Base-by-base conservation (phyloP, 2,797 vertebrate genomes). In the Galago senegalensis region DNA sequence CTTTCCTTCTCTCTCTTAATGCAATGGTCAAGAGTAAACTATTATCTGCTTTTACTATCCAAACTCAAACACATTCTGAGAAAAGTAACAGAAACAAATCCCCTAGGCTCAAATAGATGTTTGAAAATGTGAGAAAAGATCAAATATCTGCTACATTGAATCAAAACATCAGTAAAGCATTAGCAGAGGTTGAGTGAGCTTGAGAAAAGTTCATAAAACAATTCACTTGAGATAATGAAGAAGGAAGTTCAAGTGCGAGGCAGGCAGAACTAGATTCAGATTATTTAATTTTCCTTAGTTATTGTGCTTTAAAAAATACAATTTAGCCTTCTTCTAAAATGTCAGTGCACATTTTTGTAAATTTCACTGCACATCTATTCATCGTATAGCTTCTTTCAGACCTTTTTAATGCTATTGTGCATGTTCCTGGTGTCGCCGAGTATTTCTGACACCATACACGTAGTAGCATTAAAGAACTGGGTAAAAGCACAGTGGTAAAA, bases 311-410 rank as follows among this genome's bases (percentile, higher is more conserved):
- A 93, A 94, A 96, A 96, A 82, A 75, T 88, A 25, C 37, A 86
- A 79, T 90, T 89, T 94, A 79, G 43, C 65, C 67, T 96, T 85
- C 69, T 95, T 7, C 31, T 94, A 93, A 98, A 97, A 97, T 97
- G 97, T 95, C 97, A 97, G 79, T 95, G 91, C 87, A 97, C 94
- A 96, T 76, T 96, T 96, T 91, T 84, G 34, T 94, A 97, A 97
- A 97, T 97, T 97, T 97, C 96, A 98, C 67, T 96, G 95, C 92
- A 75, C 89, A 96, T 79, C 40, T 89, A 87, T 87, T 94, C 69
- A 85, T 61, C 80, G 37, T 88, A 18, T 90, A 82, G 84, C 37
- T 96, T 92, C 67, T 75, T 97, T 87, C 49, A 94, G 75, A 73
- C 34, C 58, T 93, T 96, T 87, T 87, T 80, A 81, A 60, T 77